Conservation (phyloP, 1,140 invertebrate genomes). For the Drosophila arizonae region DNA sequence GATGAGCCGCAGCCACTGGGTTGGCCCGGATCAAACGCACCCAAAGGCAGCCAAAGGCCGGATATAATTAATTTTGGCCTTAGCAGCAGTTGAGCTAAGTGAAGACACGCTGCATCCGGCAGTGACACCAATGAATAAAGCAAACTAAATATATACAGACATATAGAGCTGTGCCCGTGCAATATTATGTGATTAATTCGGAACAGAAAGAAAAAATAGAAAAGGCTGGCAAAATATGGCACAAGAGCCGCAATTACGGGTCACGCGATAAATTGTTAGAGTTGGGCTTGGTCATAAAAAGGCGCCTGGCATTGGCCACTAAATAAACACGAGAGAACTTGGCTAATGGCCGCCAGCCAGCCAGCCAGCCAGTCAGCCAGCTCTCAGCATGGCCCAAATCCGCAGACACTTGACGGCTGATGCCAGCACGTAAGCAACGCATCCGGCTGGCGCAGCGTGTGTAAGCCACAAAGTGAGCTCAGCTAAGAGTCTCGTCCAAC, state of each 20-base stretch:
- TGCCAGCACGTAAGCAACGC: slow-evolving; percentile 65
- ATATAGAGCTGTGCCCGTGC: slow-evolving; percentile 17
- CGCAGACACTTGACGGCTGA: slow-evolving; percentile 70
- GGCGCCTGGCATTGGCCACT: slow-evolving; percentile 59
- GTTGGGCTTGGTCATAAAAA: slow-evolving; percentile 55
- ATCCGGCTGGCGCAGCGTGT: slow-evolving; percentile 54
- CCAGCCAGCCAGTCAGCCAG: not conserved
- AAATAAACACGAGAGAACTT: slow-evolving; percentile 68
- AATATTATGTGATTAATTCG: slow-evolving; percentile 73
- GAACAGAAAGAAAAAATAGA: slow-evolving; percentile 50
- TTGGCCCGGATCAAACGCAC: slow-evolving; percentile 57
- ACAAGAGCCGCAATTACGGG: slow-evolving; percentile 69
- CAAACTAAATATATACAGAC: slow-evolving; percentile 4
- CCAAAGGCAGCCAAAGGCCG: slow-evolving; percentile 55
- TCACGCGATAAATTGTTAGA: slow-evolving; percentile 51
- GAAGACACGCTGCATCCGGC: slow-evolving; percentile 62
- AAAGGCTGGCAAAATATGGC: slow-evolving; percentile 51
- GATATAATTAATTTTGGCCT: slow-evolving; percentile 72
- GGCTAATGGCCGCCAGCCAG: slow-evolving; percentile 49
- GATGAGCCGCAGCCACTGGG: not conserved
- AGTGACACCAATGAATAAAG: slow-evolving; percentile 19
- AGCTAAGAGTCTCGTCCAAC: not conserved
- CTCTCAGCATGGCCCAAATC: slow-evolving; percentile 58
- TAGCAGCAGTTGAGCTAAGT: slow-evolving; percentile 27
- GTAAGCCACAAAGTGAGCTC: slow-evolving; percentile 30